phyloP scores from a whole-genome alignment of 2,888 invertebrate species.

The Phania funesta region DNA sequence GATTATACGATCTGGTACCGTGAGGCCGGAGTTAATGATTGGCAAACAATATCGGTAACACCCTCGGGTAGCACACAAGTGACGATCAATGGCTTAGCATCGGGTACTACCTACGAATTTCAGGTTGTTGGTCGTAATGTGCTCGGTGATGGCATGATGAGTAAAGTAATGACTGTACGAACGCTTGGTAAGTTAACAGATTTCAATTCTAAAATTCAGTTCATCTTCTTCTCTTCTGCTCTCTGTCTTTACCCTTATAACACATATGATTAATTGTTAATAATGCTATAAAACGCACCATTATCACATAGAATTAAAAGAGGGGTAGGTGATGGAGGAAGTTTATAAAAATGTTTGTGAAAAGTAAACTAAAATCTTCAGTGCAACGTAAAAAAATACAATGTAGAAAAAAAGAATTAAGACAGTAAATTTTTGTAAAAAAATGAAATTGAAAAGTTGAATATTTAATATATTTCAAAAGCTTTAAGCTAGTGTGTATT shows the following conservation, averaged over 20 bases:
- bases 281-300: slow-evolving; percentile 61
- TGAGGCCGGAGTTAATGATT: slow-evolving; percentile 92
- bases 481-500: too few relatives aligned
- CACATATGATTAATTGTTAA: slow-evolving; percentile 7
- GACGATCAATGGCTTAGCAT: slow-evolving; percentile 93
- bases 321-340: slow-evolving; percentile 42
- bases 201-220: slow-evolving; percentile 25
- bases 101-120: slow-evolving; percentile 96
- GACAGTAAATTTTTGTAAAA: too few relatives aligned
- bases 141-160: slow-evolving; percentile 97
- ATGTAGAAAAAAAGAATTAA: too few relatives aligned
- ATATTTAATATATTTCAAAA: too few relatives aligned
- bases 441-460: too few relatives aligned
- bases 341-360: background rate
- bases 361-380: background rate
- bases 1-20: slow-evolving; percentile 97
- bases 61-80: slow-evolving; percentile 94
- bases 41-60: slow-evolving; percentile 96
- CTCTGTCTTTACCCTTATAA: slow-evolving; percentile 44
- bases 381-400: background rate
- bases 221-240: slow-evolving; percentile 50
- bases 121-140: slow-evolving; percentile 97
- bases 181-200: slow-evolving; percentile 87
- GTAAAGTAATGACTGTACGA: slow-evolving; percentile 93
- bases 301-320: slow-evolving; percentile 24